Evolutionary conservation across 1,140 invertebrate species (phyloP), one percentile per base, ranked within the genome.

Genomic region (Drosophila teissieri): DNA sequence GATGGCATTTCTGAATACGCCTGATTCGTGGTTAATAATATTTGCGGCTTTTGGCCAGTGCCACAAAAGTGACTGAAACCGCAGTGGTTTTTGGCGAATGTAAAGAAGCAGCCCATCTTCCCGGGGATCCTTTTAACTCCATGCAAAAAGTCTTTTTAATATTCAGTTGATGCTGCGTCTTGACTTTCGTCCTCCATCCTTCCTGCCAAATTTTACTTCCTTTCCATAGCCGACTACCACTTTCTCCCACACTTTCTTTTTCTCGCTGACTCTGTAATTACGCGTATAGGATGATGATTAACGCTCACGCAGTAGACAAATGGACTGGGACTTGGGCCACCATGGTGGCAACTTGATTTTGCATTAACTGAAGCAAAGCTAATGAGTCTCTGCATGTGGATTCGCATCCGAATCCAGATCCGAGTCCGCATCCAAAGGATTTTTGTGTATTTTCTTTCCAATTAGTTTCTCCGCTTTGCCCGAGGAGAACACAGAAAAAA

Each of bases 271-370:
- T 78, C 64, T 88, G 76, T 89, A 88, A 88, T 88, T 88, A 88
- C 83, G 84, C 83, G 83, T 86, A 86, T 86, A 88, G 83, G 83
- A 86, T 88, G 83, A 86, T 86, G 83, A 86, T 86, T 88, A 86
- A 86, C 83, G 83, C 75, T 57, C 78, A 77, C 68, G 81, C 81
- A 85, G 68, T 17, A 58, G 44, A 63, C 70, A 51, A 70, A 48
- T 36, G 45, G 70, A 31, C 34, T 27, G 53, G 51, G 46, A 44
- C 15, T 64, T 36, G 34, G 4, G 2, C 24, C 48, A 10, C n/a
- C 24, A 31, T 36, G n/a, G 36, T 24, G 40, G 67, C 51, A 57
- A 55, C 73, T 78, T 69, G 73, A 63, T 78, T 72, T 79, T 79
- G 74, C 53, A 77, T 77, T 76, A 77, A 77, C 67, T 88, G 84